Conservation (phyloP, 2,888 invertebrate genomes). For the Ophioninae sp. region DNA sequence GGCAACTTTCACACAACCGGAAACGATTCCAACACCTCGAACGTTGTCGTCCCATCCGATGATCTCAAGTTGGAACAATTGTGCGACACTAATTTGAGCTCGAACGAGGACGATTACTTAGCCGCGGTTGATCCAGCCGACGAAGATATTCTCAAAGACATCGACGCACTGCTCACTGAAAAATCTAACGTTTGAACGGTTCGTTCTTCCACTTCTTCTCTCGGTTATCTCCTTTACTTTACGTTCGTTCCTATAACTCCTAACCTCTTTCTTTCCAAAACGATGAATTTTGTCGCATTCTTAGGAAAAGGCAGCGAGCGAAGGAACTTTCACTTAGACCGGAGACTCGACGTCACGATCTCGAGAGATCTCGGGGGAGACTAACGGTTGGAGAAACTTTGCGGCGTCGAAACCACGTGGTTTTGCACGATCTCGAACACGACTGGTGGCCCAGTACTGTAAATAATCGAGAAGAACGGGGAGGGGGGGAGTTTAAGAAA, state of each 20-base stretch:
- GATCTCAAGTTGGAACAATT: slow-evolving; percentile 62
- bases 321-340: slow-evolving; percentile 3
- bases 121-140: slow-evolving; percentile 69
- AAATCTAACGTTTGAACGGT: slow-evolving; percentile 65
- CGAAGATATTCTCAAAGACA: slow-evolving; percentile 77
- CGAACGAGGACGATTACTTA: slow-evolving; percentile 71
- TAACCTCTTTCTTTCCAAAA: slow-evolving; percentile 7
- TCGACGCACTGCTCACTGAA: slow-evolving; percentile 76
- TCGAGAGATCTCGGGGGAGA: neutral
- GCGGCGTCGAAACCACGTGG: neutral
- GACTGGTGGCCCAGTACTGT: slow-evolving; percentile 23
- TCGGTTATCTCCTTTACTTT: neutral
- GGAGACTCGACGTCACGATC: neutral
- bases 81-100: slow-evolving; percentile 66
- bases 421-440: neutral
- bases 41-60: slow-evolving; percentile 42
- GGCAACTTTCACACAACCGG: slow-evolving; percentile 22
- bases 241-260: neutral
- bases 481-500: slow-evolving; percentile 1
- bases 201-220: neutral
- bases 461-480: slow-evolving; percentile 22
- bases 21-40: slow-evolving; percentile 45
- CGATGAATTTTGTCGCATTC: slow-evolving; percentile 13
- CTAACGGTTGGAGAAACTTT: neutral
- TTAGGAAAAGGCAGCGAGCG: neutral